These are phyloP conservation scores for Hippocampus kuda DNA, from an alignment of 2,797 vertebrate species.

Conservation along the genomic window DNA sequence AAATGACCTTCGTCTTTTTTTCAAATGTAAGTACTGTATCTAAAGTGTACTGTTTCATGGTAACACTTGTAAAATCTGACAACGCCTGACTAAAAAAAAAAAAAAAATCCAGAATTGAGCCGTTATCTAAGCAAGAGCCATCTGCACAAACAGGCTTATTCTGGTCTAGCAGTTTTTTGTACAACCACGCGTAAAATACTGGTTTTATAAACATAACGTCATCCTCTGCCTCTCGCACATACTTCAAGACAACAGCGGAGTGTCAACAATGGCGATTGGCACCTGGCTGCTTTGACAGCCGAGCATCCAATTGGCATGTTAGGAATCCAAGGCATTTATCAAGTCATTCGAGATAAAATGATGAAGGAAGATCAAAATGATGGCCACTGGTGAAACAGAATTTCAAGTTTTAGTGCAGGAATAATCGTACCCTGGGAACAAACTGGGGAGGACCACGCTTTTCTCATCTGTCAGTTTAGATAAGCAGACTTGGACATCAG, in stretches of 20 bases:
- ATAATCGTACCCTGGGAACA: conserved; percentile 8
- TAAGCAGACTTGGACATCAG: conserved; percentile 35
- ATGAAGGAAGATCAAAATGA: conserved; percentile 1
- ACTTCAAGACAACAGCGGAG: conserved; percentile 1
- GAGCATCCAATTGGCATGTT: conserved; percentile 34
- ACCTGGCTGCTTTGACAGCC: conserved; percentile 30
- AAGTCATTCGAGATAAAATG: conserved; percentile 21
- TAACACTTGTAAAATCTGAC: neutral
- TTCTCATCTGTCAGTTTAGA: conserved; percentile 40
- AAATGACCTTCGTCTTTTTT: neutral
- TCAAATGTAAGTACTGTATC: neutral
- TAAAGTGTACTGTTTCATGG: neutral
- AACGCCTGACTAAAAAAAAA: neutral
- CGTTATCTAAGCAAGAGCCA: conserved; percentile 14
- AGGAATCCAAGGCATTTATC: conserved; percentile 35
- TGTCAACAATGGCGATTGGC: conserved; percentile 27
- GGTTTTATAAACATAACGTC: conserved; percentile 42
- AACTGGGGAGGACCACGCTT: conserved; percentile 13
- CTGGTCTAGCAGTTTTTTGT: conserved; percentile 24
- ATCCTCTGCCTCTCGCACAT: conserved; percentile 28
- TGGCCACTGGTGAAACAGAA: neutral
- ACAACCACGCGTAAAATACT: conserved; percentile 54
- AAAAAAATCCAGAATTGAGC: conserved; percentile 3
- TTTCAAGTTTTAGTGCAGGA: conserved; percentile 8
- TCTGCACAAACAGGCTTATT: conserved; percentile 45